phyloP scores from a whole-genome alignment of 2,113 vertebrate genomes.

The Psilopogon haemacephalus region DNA sequence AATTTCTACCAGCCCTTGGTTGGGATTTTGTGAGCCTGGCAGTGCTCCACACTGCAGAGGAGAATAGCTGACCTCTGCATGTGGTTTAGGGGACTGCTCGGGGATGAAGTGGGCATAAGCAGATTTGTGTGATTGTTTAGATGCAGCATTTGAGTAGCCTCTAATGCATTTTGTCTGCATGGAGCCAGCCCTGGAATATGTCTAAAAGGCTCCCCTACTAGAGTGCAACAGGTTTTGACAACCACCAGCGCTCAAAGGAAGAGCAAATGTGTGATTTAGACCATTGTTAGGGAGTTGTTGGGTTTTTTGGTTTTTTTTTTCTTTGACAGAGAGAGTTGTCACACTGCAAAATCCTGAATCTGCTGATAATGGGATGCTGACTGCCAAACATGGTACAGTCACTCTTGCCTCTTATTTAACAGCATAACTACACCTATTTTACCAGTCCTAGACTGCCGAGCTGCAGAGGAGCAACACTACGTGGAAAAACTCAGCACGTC shows the following conservation, averaged over 20 bases:
- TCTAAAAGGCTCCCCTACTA: conserved; percentile 44
- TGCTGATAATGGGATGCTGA: neutral
- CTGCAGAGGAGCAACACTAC: neutral
- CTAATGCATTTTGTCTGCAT: conserved; percentile 47
- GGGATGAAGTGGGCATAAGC: neutral
- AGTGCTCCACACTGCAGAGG: neutral
- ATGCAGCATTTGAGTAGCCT: neutral
- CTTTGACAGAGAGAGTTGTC: neutral
- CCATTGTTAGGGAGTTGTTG: neutral
- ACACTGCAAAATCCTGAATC: neutral
- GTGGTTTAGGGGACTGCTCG: neutral
- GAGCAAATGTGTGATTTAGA: conserved; percentile 21
- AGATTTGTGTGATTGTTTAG: neutral
- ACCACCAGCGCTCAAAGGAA: neutral
- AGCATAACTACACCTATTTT: neutral
- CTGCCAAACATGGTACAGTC: too few relatives aligned
- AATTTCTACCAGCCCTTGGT: neutral
- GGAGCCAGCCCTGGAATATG: conserved; percentile 7
- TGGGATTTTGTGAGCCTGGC: neutral
- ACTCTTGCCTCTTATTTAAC: too few relatives aligned
- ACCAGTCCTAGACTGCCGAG: neutral
- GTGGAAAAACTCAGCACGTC: neutral
- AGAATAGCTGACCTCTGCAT: neutral
- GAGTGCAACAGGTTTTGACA: conserved; percentile 47
- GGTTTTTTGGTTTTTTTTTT: neutral